These are phyloP conservation scores for Nothobranchius kuhntae DNA, from an alignment of 2,113 vertebrate species.

Conservation along the genomic window DNA sequence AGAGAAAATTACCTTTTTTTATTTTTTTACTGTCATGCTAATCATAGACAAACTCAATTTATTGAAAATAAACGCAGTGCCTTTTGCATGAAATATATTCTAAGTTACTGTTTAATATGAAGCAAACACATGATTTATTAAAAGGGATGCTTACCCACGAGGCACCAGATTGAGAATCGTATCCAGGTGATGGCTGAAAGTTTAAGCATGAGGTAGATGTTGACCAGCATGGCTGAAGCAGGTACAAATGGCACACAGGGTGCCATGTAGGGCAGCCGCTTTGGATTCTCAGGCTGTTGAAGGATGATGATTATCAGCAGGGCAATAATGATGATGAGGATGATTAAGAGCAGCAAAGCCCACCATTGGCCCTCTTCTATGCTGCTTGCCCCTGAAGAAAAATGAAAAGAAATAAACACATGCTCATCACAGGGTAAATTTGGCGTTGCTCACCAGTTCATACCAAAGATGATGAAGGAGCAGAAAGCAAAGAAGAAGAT, in stretches of 20 bases:
- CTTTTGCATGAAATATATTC: too few relatives aligned
- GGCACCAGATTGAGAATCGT: constrained; percentile 95
- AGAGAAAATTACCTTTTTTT: too few relatives aligned
- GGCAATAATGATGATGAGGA: constrained; percentile 52
- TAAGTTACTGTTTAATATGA: too few relatives aligned
- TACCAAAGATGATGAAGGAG: constrained; percentile 93
- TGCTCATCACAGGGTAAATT: neutral
- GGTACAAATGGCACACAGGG: constrained; percentile 96
- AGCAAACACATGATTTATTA: neutral
- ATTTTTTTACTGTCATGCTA: too few relatives aligned
- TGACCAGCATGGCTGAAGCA: constrained; percentile 95
- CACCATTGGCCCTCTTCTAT: constrained; percentile 90
- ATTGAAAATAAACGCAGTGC: too few relatives aligned
- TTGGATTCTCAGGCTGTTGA: constrained; percentile 97
- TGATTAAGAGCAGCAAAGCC: constrained; percentile 87
- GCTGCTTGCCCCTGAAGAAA: constrained; percentile 73
- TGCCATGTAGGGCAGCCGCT: constrained; percentile 97
- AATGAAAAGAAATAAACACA: neutral
- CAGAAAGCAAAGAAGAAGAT: constrained; percentile 90
- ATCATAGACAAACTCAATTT: too few relatives aligned
- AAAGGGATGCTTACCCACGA: constrained; percentile 84
- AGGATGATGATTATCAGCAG: constrained; percentile 89
- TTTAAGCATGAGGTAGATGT: constrained; percentile 99
- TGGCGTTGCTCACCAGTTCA: constrained; percentile 9
- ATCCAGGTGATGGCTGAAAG: constrained; percentile 98